Conservation (phyloP, 2,888 invertebrate species). For the Cantharis rustica region DNA sequence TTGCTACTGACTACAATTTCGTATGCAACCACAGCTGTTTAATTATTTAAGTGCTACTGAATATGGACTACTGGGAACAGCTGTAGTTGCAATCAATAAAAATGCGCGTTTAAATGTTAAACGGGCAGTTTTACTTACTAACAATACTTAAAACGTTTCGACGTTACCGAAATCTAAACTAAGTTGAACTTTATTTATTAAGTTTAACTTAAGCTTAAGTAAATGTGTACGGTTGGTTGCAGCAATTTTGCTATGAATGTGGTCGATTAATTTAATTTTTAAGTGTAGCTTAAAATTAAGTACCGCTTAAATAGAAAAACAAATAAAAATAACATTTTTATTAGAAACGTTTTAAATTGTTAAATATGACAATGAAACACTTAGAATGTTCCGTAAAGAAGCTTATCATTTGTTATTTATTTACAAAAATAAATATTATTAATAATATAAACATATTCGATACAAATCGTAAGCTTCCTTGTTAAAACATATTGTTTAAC, state of each 20-base stretch:
- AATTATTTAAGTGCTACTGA: background rate
- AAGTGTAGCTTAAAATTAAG: background rate
- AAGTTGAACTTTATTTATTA: no score
- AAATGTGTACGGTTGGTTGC: no score
- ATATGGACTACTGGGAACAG: background rate
- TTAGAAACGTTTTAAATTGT: background rate
- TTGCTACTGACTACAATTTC: background rate
- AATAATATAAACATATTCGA: background rate
- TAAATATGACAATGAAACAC: background rate
- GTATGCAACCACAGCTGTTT: background rate
- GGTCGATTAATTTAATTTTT: no score
- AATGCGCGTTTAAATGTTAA: background rate
- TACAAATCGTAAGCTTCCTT: background rate
- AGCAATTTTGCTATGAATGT: no score
- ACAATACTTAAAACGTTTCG: background rate
- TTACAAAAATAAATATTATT: background rate
- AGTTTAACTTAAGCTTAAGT: no score
- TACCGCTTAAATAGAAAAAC: background rate
- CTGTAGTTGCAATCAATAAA: background rate
- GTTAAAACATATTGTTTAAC: background rate
- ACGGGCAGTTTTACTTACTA: background rate
- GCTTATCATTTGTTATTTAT: background rate
- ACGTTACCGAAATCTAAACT: no score
- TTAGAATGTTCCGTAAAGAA: background rate
- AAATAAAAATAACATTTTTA: background rate